phyloP scores from a whole-genome alignment of 2,113 vertebrate species.

The Ibidorhyncha struthersii region DNA sequence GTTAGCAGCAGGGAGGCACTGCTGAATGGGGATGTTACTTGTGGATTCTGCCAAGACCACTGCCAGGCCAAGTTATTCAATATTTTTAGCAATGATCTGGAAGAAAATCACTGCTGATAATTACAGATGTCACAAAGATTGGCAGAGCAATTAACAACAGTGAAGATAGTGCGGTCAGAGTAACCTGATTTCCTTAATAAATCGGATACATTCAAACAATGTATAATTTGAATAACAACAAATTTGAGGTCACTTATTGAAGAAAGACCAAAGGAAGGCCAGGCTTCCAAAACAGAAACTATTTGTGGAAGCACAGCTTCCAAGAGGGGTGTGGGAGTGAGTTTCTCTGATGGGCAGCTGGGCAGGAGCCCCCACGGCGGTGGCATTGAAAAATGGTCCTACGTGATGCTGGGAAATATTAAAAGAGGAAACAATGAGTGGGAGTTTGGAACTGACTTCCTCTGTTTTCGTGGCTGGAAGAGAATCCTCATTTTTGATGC shows the following conservation, averaged over 20 bases:
- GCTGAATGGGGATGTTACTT: neutral
- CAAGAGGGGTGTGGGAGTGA: neutral
- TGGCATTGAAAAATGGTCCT: neutral
- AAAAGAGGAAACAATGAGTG: neutral
- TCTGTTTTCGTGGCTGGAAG: neutral
- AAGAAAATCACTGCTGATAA: neutral
- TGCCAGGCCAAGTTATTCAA: conserved; percentile 5
- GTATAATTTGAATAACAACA: neutral
- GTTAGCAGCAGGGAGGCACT: neutral
- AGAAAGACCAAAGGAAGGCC: neutral
- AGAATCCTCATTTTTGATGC: neutral
- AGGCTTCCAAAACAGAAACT: neutral
- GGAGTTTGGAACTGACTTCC: neutral
- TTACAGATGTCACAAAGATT: neutral
- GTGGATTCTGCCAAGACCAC: neutral
- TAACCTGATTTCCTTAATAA: neutral
- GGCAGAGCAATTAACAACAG: neutral
- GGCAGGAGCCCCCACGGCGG: neutral
- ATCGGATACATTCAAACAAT: neutral
- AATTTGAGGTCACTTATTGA: neutral
- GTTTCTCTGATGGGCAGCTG: neutral
- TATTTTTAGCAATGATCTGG: conserved; percentile 1
- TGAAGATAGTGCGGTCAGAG: neutral
- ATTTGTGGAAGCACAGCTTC: neutral
- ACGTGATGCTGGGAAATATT: neutral